Percentiles rank a stretch among this genome's conserved stretches.
Evolutionary conservation across 2,888 invertebrate species (phyloP).

Genomic region (Drosophila affinis): DNA sequence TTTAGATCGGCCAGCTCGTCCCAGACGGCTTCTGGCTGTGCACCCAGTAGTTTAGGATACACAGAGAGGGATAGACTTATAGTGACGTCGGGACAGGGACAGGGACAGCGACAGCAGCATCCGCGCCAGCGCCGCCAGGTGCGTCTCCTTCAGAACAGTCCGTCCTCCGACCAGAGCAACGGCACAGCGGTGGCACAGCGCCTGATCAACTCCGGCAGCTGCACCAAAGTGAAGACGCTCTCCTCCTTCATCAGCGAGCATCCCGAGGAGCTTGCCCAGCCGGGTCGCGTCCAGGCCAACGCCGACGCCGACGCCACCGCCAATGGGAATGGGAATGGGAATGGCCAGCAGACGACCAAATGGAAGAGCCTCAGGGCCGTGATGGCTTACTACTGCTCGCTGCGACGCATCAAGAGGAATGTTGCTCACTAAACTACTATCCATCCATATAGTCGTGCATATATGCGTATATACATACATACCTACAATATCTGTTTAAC

Average conservation of each 20-base stretch:
- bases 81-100: slow-evolving; percentile 55
- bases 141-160: slow-evolving; percentile 74
- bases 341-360: slow-evolving; percentile 85
- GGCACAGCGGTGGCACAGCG: slow-evolving; percentile 31
- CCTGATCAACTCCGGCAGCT: slow-evolving; percentile 54
- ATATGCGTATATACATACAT: slow-evolving; percentile 14
- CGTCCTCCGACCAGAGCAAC: slow-evolving; percentile 72
- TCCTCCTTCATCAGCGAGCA: slow-evolving; percentile 71
- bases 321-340: slow-evolving; percentile 14
- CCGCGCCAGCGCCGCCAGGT: slow-evolving; percentile 63
- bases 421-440: slow-evolving; percentile 66
- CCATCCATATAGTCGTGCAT: slow-evolving; percentile 4
- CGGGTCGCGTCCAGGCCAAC: slow-evolving; percentile 11
- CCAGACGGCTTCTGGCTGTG: slow-evolving; percentile 66
- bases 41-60: slow-evolving; percentile 72
- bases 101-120: slow-evolving; percentile 36
- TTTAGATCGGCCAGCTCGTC: slow-evolving; percentile 80
- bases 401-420: slow-evolving; percentile 96
- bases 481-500: slow-evolving; percentile 2
- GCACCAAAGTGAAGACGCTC: slow-evolving; percentile 68
- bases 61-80: slow-evolving; percentile 82
- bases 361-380: slow-evolving; percentile 95
- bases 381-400: slow-evolving; percentile 94
- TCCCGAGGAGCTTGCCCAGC: slow-evolving; percentile 59
- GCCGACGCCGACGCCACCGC: slow-evolving; percentile 3